phyloP scores from a whole-genome alignment of 2,797 vertebrate species.

The Octomys mimax region DNA sequence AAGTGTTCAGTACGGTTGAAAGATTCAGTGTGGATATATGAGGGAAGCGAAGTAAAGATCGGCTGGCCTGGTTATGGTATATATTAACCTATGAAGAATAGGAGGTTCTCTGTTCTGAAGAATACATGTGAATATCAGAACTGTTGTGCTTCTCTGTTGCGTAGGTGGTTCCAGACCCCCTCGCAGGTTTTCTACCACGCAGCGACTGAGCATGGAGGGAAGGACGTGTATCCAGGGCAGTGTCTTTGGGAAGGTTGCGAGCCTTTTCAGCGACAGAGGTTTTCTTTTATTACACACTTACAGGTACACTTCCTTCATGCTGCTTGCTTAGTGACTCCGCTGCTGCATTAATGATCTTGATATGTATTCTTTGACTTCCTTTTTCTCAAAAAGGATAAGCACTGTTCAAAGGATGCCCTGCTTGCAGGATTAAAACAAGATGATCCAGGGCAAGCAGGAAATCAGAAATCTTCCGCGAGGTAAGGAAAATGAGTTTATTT shows the following conservation, averaged over 20 bases:
- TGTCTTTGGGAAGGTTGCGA: conserved; percentile 99
- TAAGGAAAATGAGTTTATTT: conserved; percentile 86
- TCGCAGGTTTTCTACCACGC: conserved; percentile 99
- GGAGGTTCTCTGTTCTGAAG: conserved; percentile 15
- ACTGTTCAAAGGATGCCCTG: conserved; percentile 99
- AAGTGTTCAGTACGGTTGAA: not conserved
- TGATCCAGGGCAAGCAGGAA: conserved; percentile 96
- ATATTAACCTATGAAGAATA: conserved; percentile 17
- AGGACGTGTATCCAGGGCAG: conserved; percentile 96
- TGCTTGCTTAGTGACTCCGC: conserved; percentile 5
- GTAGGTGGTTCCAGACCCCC: conserved; percentile 99
- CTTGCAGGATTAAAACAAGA: conserved; percentile 97
- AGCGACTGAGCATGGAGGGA: conserved; percentile 97
- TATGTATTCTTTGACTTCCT: conserved; percentile 33
- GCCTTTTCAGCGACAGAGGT: conserved; percentile 97
- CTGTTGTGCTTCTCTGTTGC: conserved; percentile 40
- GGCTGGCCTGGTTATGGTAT: not conserved
- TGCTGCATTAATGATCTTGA: conserved; percentile 37
- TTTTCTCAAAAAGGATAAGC: conserved; percentile 94
- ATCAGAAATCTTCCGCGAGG: conserved; percentile 96
- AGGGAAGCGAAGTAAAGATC: conserved; percentile 18
- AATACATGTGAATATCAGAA: conserved; percentile 1
- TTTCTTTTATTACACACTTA: conserved; percentile 99
- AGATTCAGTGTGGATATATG: conserved; percentile 15
- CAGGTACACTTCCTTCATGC: conserved; percentile 91